These are phyloP conservation scores for Drosophila austrosaltans DNA, from an alignment of 2,888 invertebrate genomes.

Conservation along the genomic window DNA sequence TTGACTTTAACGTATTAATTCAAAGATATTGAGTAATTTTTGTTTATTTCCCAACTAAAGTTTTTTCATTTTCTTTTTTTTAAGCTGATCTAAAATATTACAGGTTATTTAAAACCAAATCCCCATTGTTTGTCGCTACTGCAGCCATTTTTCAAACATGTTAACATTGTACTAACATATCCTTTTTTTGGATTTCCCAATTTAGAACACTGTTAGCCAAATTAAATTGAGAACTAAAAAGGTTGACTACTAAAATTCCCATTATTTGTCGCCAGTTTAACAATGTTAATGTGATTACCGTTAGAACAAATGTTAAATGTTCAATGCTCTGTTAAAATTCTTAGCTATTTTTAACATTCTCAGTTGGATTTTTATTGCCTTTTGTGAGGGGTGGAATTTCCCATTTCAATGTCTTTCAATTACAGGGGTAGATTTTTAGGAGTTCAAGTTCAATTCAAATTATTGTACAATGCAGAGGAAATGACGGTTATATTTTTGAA, in stretches of 20 bases:
- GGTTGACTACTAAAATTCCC: not conserved
- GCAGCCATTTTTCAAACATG: not conserved
- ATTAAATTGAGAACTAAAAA: not conserved
- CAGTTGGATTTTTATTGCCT: not conserved
- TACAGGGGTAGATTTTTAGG: constrained; percentile 8
- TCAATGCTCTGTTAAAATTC: not conserved
- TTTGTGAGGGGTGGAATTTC: not conserved
- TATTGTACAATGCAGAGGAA: not conserved
- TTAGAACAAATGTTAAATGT: not conserved
- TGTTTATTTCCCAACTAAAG: not conserved
- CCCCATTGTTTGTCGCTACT: not conserved
- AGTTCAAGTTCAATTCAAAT: not conserved
- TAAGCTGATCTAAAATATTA: not conserved
- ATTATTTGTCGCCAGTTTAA: not conserved
- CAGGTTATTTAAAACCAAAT: not conserved
- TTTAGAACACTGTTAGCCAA: too few relatives aligned
- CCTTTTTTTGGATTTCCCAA: not conserved
- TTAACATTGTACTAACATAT: not conserved
- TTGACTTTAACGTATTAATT: not conserved
- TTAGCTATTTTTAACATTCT: not conserved
- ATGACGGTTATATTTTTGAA: not conserved
- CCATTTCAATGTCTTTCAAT: constrained; percentile 1
- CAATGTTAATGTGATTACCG: not conserved
- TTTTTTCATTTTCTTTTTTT: not conserved
- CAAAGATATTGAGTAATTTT: not conserved